Percentiles rank a stretch among this genome's conserved stretches.
phyloP scores from a whole-genome alignment of 2,113 vertebrate genomes.

The Hypomesus transpacificus region DNA sequence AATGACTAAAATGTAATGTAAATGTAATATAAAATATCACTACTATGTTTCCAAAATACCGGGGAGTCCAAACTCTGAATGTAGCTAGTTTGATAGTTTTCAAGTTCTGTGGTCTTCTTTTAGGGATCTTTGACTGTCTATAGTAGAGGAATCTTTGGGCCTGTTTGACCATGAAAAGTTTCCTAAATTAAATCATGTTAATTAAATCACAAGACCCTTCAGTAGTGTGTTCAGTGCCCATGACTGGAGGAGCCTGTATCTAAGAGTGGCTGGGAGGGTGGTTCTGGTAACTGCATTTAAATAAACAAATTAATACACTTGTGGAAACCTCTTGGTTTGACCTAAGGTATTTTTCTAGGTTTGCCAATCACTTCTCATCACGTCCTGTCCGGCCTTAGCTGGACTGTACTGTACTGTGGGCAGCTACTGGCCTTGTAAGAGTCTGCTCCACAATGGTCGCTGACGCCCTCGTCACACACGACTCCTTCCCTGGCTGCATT shows the following conservation, averaged over 20 bases:
- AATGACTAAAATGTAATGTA: too few relatives aligned
- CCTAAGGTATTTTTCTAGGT: constrained; percentile 17
- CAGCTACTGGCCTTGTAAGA: constrained; percentile 76
- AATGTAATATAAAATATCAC: too few relatives aligned
- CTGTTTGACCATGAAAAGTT: constrained; percentile 24
- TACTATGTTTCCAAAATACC: constrained; percentile 12
- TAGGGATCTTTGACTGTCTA: constrained; percentile 22
- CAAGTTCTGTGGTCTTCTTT: constrained; percentile 15
- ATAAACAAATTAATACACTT: constrained; percentile 1
- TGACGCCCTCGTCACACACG: constrained; percentile 68
- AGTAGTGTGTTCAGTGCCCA: constrained; percentile 28
- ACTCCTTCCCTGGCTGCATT: constrained; percentile 78
- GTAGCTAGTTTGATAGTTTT: not conserved
- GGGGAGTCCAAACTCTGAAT: constrained; percentile 21
- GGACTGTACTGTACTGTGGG: too few relatives aligned
- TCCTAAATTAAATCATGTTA: constrained; percentile 49
- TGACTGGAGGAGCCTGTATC: constrained; percentile 15
- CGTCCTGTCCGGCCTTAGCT: too few relatives aligned
- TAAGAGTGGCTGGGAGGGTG: not conserved
- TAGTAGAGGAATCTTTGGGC: constrained; percentile 30
- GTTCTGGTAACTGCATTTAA: not conserved
- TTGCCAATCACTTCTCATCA: constrained; percentile 2
- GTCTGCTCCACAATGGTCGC: constrained; percentile 70
- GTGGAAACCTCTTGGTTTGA: constrained; percentile 14
- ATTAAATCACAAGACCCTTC: constrained; percentile 38